Evolutionary conservation across 2,113 vertebrate genomes (phyloP), one percentile per base, ranked within the genome.

Genomic region (Benitochromis conjunctus): DNA sequence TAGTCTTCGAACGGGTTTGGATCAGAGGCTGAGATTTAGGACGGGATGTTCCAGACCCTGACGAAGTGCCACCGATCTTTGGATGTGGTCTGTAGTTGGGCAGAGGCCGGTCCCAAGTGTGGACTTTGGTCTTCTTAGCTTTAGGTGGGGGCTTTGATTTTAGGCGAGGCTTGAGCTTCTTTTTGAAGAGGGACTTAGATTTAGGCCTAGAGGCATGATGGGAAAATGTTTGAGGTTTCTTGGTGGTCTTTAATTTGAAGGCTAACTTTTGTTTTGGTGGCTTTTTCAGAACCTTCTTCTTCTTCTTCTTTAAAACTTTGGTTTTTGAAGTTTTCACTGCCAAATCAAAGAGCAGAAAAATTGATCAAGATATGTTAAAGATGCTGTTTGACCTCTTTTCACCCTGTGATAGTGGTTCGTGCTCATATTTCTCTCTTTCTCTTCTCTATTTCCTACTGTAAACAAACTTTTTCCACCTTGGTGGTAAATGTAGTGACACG

Each of bases 231-330:
- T 1, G 26, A 21, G 80, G 76, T 76, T 88, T 93, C 87, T 90
- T 92, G 38, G 69, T 48, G 46, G 82, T 82, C n/a, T 93, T 92
- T 16, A 90, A 5, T 62, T 71, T 91, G n/a, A 94, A 84, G 2
- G 24, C 43, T 4, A 85, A 86, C 51, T 94, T 95, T 74, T 89
- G 74, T 56, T 90, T 89, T 1, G 55, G 81, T 55, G 86, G 21
- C 31, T 77, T 88, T 66, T 54, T 92, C 51, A 19, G 48, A 48
- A 88, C 14, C 43, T 90, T 85, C 88, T 90, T 93, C 58, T 77
- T 89, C 84, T 89, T 92, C 19, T 66, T 66, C 31, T 91, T 92
- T 12, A 80, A 55, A 7, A 24, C 19, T 2, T n/a, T 29, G 8
- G 0, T 54, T 78, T 91, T 88, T 1, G 8, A 10, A 3, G 58